Conservation (phyloP, 2,888 invertebrate genomes). For the Perizoma flavofasciatum region DNA sequence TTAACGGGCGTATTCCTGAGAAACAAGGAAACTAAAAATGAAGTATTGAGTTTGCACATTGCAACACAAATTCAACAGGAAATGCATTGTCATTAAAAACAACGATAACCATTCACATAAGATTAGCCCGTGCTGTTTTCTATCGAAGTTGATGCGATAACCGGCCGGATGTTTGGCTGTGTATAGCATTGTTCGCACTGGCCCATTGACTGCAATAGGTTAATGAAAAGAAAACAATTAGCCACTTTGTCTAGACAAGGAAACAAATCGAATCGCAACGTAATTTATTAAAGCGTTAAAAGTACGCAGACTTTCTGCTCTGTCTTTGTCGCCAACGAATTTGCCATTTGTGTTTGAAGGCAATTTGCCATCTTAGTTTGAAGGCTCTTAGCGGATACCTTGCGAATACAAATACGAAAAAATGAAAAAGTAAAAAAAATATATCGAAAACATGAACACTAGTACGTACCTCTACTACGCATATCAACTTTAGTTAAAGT, state of each 20-base stretch:
- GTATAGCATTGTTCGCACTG: constrained; percentile 69
- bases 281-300: constrained; percentile 11
- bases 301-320: background rate
- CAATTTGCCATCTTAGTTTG: too few relatives aligned
- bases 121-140: constrained; percentile 57
- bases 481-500: too few relatives aligned
- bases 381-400: too few relatives aligned
- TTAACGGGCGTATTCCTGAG: constrained; percentile 12
- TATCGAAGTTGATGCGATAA: constrained; percentile 69
- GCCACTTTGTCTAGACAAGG: constrained; percentile 32
- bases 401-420: too few relatives aligned
- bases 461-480: too few relatives aligned
- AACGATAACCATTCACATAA: constrained; percentile 58
- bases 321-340: background rate
- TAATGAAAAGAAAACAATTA: constrained; percentile 37
- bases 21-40: constrained; percentile 19
- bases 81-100: constrained; percentile 43
- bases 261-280: constrained; percentile 17
- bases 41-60: constrained; percentile 23
- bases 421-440: too few relatives aligned
- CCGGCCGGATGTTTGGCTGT: constrained; percentile 74
- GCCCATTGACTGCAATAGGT: constrained; percentile 45
- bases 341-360: too few relatives aligned
- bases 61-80: constrained; percentile 29
- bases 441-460: too few relatives aligned